phyloP scores from a whole-genome alignment of 35 echinoderm and acorn worm species.

The Patiria miniata region DNA sequence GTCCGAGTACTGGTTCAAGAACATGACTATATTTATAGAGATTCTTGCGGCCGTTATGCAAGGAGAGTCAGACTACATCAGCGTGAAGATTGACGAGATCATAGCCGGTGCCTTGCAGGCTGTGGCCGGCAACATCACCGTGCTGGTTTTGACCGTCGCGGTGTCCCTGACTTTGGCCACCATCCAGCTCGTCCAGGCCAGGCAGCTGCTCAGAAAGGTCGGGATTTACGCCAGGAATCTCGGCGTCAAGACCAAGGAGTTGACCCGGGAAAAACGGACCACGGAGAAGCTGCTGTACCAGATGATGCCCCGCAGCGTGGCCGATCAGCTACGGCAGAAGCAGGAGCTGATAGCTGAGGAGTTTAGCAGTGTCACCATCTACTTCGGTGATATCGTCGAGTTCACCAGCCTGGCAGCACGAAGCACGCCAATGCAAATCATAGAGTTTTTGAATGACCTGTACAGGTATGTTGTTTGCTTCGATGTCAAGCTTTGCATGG shows the following conservation, averaged over 20 bases:
- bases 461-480: constrained; percentile 51
- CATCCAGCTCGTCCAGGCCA: constrained; percentile 25
- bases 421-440: constrained; percentile 76
- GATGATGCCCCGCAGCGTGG: constrained; percentile 66
- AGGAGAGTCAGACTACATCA: background rate
- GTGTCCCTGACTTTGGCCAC: constrained; percentile 19
- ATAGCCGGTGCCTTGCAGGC: background rate
- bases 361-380: constrained; percentile 81
- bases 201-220: constrained; percentile 28
- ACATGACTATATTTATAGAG: constrained; percentile 39
- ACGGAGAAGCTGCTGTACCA: constrained; percentile 72
- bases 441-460: constrained; percentile 74
- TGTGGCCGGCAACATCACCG: constrained; percentile 6
- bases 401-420: constrained; percentile 72
- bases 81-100: background rate
- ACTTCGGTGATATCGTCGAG: constrained; percentile 94
- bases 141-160: constrained; percentile 14
- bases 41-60: background rate
- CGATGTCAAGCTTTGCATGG: no score
- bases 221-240: constrained; percentile 47
- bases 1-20: constrained; percentile 44
- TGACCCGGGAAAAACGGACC: constrained; percentile 60
- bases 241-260: constrained; percentile 44
- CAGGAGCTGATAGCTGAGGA: constrained; percentile 65
- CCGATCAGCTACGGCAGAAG: constrained; percentile 73